Conservation (phyloP, 2,113 vertebrate genomes). For the Hylia prasina region DNA sequence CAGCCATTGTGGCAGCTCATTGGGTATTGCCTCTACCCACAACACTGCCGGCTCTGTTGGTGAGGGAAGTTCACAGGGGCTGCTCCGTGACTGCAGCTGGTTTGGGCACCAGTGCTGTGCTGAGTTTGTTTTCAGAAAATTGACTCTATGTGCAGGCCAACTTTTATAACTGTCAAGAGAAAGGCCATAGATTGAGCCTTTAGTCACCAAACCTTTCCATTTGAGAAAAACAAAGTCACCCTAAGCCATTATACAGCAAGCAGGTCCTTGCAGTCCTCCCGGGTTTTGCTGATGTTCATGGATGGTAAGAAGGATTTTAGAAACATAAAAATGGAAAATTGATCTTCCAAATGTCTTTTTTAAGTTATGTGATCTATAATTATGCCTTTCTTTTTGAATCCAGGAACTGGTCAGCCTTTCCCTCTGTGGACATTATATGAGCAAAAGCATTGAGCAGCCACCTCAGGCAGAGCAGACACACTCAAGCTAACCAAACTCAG, state of each 20-base stretch:
- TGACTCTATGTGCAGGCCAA: not conserved
- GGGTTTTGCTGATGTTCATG: not conserved
- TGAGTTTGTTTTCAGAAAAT: not conserved
- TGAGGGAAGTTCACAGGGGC: not conserved
- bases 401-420: not conserved
- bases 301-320: not conserved
- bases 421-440: not conserved
- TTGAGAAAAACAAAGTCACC: not conserved
- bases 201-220: not conserved
- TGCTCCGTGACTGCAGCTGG: not conserved
- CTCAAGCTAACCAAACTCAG: not conserved
- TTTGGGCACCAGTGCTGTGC: not conserved
- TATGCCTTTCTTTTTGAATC: not conserved
- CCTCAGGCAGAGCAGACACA: not conserved
- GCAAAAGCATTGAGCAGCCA: not conserved
- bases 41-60: not conserved
- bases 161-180: not conserved
- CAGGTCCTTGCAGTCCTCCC: not conserved
- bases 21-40: not conserved
- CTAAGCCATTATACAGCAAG: not conserved
- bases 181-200: not conserved
- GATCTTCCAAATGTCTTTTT: not conserved
- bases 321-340: not conserved
- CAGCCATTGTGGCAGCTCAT: not conserved
- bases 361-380: not conserved